Evolutionary conservation across 2,797 vertebrate species (phyloP).

Genomic region (Acanthurus lineatus): DNA sequence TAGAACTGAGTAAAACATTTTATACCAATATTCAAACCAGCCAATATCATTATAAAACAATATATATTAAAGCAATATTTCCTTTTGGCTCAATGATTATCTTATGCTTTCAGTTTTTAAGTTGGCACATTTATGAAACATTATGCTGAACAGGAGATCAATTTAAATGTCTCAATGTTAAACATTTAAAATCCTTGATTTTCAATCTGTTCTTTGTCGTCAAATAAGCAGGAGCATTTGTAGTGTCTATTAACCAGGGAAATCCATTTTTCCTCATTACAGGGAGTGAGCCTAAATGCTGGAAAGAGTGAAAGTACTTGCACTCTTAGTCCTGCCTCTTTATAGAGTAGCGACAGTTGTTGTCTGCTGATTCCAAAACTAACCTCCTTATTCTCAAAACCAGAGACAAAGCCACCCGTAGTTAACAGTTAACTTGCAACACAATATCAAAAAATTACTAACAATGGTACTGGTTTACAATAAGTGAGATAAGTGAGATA

Average conservation of each 20-base stretch:
- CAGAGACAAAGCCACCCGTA: background rate
- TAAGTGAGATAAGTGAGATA: background rate
- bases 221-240: background rate
- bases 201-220: background rate
- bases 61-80: too few relatives aligned
- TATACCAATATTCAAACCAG: background rate
- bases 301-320: background rate
- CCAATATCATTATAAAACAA: too few relatives aligned
- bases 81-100: too few relatives aligned
- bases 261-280: background rate
- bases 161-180: too few relatives aligned
- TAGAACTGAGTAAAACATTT: background rate
- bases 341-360: background rate
- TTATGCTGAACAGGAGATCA: too few relatives aligned
- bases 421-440: background rate
- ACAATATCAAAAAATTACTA: background rate
- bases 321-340: background rate
- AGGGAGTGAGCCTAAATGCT: background rate
- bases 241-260: background rate
- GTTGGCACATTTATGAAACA: too few relatives aligned
- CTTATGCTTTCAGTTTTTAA: too few relatives aligned
- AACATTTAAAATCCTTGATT: background rate
- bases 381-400: background rate
- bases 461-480: background rate
- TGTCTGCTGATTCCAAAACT: background rate